A percentile compares a stretch with the other conserved stretches of the same genome.
These are phyloP conservation scores for Lordiphosa collinella DNA, from an alignment of 1,140 invertebrate genomes.

Conservation along the genomic window DNA sequence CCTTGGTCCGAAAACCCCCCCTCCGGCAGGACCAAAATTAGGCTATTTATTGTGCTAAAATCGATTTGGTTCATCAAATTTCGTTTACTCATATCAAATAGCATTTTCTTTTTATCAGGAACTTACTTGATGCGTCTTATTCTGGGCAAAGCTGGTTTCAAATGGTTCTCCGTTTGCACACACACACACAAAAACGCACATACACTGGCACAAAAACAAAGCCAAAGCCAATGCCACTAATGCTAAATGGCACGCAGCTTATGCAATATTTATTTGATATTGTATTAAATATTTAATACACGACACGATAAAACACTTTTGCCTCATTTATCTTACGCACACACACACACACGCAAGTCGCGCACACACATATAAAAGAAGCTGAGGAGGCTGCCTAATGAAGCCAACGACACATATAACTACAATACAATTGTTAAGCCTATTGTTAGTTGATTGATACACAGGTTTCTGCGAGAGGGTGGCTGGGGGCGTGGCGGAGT, in stretches of 20 bases:
- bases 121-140: too few relatives aligned
- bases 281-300: conserved; percentile 74
- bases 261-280: conserved; percentile 73
- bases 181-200: neutral
- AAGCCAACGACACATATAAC: conserved; percentile 33
- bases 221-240: conserved; percentile 9
- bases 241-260: conserved; percentile 52
- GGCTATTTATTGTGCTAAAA: too few relatives aligned
- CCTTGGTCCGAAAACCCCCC: too few relatives aligned
- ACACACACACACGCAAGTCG: conserved; percentile 10
- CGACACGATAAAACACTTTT: conserved; percentile 76
- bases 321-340: conserved; percentile 62
- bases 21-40: too few relatives aligned
- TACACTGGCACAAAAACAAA: conserved; percentile 1
- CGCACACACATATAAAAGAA: neutral
- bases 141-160: too few relatives aligned
- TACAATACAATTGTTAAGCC: conserved; percentile 30
- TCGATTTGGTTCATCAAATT: too few relatives aligned
- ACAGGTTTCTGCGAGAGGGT: conserved; percentile 2
- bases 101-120: too few relatives aligned
- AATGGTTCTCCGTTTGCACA: neutral
- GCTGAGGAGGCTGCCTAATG: conserved; percentile 44
- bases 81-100: too few relatives aligned
- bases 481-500: neutral
- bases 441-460: conserved; percentile 32